Conservation (phyloP, 2,888 invertebrate genomes). For the Drosophila multiciliata region DNA sequence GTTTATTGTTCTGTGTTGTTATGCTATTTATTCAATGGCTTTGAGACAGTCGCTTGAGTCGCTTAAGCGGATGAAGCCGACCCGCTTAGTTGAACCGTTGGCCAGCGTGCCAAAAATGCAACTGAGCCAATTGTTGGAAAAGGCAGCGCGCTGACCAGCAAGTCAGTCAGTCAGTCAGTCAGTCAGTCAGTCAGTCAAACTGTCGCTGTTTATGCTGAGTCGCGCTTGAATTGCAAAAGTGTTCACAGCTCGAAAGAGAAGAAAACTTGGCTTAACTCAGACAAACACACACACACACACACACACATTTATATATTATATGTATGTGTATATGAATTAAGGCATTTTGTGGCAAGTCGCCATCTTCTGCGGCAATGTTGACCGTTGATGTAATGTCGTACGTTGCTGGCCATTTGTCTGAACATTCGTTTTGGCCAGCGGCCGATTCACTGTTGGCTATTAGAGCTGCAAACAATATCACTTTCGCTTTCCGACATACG, state of each 20-base stretch:
- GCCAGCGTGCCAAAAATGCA: conserved; percentile 77
- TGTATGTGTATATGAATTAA: conserved; percentile 41
- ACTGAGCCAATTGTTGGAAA: conserved; percentile 54
- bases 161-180: conserved; percentile 7
- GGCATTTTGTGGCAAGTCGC: conserved; percentile 60
- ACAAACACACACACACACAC: conserved; percentile 1
- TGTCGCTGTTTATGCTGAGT: conserved; percentile 34
- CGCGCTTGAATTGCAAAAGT: conserved; percentile 58
- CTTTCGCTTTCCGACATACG: conserved; percentile 72
- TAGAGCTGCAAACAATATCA: conserved; percentile 63
- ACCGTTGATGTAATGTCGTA: conserved; percentile 66
- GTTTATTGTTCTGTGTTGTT: conserved; percentile 10
- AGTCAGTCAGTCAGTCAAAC: conserved; percentile 20
- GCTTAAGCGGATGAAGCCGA: conserved; percentile 40
- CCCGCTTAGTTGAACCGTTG: conserved; percentile 75
- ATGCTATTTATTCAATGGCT: conserved; percentile 19
- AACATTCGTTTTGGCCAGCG: conserved; percentile 52
- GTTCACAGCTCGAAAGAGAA: conserved; percentile 33
- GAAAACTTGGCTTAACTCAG: conserved; percentile 33
- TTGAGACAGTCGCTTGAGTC: conserved; percentile 10
- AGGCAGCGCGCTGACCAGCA: conserved; percentile 19
- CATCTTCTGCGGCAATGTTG: conserved; percentile 55
- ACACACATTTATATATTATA: neutral
- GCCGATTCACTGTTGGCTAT: conserved; percentile 43
- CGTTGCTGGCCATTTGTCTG: conserved; percentile 61